Conservation (phyloP, 2,113 vertebrate species). For the Rhizomys pruinosus region DNA sequence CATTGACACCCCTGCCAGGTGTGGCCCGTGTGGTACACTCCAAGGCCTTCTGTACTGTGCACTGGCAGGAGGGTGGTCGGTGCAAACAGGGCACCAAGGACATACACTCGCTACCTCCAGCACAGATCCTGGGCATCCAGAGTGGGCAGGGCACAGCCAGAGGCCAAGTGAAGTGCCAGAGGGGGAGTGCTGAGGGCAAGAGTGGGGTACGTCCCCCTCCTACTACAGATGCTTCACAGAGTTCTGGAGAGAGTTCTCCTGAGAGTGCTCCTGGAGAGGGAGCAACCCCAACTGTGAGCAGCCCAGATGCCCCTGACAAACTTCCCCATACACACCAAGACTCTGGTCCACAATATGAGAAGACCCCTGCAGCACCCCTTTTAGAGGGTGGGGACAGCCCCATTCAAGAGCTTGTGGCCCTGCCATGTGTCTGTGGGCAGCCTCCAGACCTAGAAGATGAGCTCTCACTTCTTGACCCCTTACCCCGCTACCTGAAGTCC, state of each 20-base stretch:
- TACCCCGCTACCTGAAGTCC: slow-evolving; percentile 89
- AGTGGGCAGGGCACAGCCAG: slow-evolving; percentile 88
- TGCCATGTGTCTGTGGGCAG: slow-evolving; percentile 74
- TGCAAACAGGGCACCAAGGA: slow-evolving; percentile 93
- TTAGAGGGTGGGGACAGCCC: slow-evolving; percentile 68
- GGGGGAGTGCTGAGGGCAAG: slow-evolving; percentile 80
- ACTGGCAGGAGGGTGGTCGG: slow-evolving; percentile 97
- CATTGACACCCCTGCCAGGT: slow-evolving; percentile 91
- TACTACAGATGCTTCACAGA: slow-evolving; percentile 73
- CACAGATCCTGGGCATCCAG: slow-evolving; percentile 96
- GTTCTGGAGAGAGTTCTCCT: slow-evolving; percentile 82
- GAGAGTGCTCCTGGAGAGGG: slow-evolving; percentile 83
- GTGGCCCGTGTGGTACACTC: slow-evolving; percentile 98
- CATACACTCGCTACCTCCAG: slow-evolving; percentile 88
- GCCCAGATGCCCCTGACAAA: slow-evolving; percentile 77
- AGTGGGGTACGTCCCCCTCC: slow-evolving; percentile 77
- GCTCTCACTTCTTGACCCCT: slow-evolving; percentile 87
- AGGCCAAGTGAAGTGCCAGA: slow-evolving; percentile 84
- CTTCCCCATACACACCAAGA: slow-evolving; percentile 78
- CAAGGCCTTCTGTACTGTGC: slow-evolving; percentile 97
- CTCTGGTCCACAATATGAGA: slow-evolving; percentile 73
- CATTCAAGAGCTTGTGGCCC: neutral
- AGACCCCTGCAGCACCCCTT: slow-evolving; percentile 42
- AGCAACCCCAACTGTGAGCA: slow-evolving; percentile 60
- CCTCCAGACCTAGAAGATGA: slow-evolving; percentile 88